Percentiles rank a stretch among this genome's conserved stretches.
phyloP scores from a whole-genome alignment of 2,797 vertebrate genomes.

The Scomberomorus guttatus region DNA sequence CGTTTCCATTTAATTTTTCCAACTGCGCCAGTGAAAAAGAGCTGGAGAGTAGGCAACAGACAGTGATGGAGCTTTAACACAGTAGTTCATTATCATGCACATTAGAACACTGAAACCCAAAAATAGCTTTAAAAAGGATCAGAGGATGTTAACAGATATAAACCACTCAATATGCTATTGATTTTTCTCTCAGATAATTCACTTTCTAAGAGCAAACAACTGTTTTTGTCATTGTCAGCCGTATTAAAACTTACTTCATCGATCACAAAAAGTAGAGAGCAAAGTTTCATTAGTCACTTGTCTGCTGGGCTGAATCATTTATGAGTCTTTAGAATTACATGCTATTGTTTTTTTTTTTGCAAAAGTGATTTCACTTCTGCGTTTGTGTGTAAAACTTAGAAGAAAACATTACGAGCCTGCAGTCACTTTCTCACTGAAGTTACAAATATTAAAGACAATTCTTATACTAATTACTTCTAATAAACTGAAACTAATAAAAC shows the following conservation, averaged over 20 bases:
- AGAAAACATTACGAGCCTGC: not conserved
- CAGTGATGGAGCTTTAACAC: constrained; percentile 28
- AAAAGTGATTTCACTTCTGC: constrained; percentile 6
- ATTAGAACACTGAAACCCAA: constrained; percentile 37
- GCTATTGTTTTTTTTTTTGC: too few relatives aligned
- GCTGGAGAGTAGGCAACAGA: not conserved
- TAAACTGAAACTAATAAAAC: too few relatives aligned
- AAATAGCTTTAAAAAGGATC: constrained; percentile 43
- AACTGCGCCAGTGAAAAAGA: not conserved
- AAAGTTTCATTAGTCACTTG: constrained; percentile 28
- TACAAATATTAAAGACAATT: constrained; percentile 4
- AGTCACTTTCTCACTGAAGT: not conserved
- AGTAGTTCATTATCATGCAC: constrained; percentile 42
- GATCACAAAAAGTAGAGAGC: constrained; percentile 19
- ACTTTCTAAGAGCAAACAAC: constrained; percentile 8
- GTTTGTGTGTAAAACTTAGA: constrained; percentile 1
- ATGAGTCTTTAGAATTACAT: not conserved
- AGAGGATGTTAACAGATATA: constrained; percentile 20
- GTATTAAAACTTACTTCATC: constrained; percentile 7
- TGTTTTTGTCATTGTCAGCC: constrained; percentile 26
- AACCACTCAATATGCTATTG: constrained; percentile 35
- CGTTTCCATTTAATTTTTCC: constrained; percentile 24
- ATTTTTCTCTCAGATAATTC: constrained; percentile 39
- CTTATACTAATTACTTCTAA: too few relatives aligned
- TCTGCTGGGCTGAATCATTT: constrained; percentile 29